Percentiles rank a stretch among this genome's conserved stretches.
Conservation (phyloP, 2,797 vertebrate genomes). For the Hafferia zeledoni region DNA sequence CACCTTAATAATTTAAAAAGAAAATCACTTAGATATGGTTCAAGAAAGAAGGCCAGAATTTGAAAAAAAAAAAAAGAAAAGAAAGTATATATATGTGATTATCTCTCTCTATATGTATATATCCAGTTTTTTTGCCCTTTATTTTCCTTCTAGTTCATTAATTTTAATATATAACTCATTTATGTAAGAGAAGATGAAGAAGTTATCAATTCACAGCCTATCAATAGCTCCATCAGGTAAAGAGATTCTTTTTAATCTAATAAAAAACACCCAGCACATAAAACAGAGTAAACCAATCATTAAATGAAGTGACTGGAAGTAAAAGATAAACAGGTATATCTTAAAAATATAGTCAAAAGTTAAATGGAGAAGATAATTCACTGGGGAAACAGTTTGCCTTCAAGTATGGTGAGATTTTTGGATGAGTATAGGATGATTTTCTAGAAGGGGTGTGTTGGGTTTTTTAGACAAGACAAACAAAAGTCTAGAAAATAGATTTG, state of each 20-base stretch:
- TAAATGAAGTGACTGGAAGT: not conserved
- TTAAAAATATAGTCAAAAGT: not conserved
- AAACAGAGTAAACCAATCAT: not conserved
- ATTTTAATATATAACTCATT: not conserved
- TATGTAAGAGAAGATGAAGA: not conserved
- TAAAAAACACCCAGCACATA: not conserved
- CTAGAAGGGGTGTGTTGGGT: fast-evolving
- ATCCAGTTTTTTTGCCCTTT: not conserved
- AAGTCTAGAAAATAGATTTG: not conserved
- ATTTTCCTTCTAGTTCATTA: not conserved
- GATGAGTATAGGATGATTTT: not conserved
- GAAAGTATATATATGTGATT: not conserved
- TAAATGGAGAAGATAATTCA: not conserved
- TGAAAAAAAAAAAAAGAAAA: not conserved
- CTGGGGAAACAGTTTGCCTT: not conserved
- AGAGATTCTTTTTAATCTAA: not conserved
- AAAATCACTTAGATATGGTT: not conserved
- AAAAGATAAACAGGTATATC: not conserved
- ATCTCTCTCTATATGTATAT: no score
- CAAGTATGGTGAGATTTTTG: not conserved
- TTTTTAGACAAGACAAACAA: not conserved
- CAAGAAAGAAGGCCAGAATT: not conserved
- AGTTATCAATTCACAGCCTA: not conserved
- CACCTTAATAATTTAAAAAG: not conserved
- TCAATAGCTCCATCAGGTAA: not conserved